These are phyloP conservation scores for Porites divaricata DNA, from an alignment of 92 coral and sea anemone species.

Conservation along the genomic window DNA sequence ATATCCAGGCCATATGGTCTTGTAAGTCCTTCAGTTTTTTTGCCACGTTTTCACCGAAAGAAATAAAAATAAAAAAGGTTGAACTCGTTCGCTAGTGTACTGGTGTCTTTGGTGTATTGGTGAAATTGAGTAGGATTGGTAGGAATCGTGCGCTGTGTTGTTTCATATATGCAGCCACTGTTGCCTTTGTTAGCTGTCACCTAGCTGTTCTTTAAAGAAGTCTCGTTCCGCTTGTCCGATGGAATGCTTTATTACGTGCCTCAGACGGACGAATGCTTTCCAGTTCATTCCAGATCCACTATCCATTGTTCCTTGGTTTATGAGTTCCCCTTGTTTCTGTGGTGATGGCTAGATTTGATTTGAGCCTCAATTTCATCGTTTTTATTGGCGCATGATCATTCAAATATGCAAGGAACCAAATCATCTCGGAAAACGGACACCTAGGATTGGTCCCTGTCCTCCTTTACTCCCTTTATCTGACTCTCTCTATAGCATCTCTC, in stretches of 20 bases:
- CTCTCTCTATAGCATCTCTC: too few species aligned
- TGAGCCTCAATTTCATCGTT: slow-evolving; percentile 52
- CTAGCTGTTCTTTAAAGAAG: too few species aligned
- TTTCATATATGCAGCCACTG: slow-evolving; percentile 15
- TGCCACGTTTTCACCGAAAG: background rate
- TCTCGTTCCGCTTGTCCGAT: slow-evolving; percentile 16
- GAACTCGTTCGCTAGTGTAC: slow-evolving; percentile 27
- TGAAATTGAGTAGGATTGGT: slow-evolving; percentile 17
- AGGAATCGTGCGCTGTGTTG: slow-evolving; percentile 27
- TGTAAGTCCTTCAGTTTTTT: slow-evolving; percentile 11
- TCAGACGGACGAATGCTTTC: background rate
- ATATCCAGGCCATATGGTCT: background rate
- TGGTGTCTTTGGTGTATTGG: slow-evolving; percentile 32
- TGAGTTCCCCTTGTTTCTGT: slow-evolving; percentile 29
- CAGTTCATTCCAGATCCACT: background rate
- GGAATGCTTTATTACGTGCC: slow-evolving; percentile 21
- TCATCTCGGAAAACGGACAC: too few species aligned
- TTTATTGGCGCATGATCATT: slow-evolving; percentile 48
- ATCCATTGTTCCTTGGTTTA: background rate
- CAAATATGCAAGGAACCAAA: background rate
- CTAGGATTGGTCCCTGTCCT: too few species aligned
- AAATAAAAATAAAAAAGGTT: background rate
- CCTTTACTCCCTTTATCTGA: too few species aligned
- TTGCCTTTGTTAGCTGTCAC: background rate
- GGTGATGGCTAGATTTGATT: slow-evolving; percentile 51